Conservation (phyloP, 1,140 invertebrate genomes). For the Anthonomus grandis region DNA sequence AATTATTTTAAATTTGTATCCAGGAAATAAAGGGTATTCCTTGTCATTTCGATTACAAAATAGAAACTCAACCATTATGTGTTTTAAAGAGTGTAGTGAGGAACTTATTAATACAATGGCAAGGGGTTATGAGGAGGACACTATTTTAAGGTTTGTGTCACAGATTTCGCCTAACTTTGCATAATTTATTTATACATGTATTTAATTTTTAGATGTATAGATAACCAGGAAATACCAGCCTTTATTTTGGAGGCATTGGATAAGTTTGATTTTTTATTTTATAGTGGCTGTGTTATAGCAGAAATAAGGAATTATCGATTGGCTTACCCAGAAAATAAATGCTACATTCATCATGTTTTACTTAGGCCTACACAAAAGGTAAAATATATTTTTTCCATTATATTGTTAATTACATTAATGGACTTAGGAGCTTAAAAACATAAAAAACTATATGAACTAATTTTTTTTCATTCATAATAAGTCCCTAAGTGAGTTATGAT, state of each 20-base stretch:
- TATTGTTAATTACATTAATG: no score
- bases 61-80: slow-evolving; percentile 46
- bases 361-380: slow-evolving; percentile 85
- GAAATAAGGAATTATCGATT: slow-evolving; percentile 87
- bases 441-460: no score
- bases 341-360: slow-evolving; percentile 80
- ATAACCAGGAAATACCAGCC: slow-evolving; percentile 83
- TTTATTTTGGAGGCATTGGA: slow-evolving; percentile 81
- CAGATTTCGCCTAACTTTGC: background rate
- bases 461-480: no score
- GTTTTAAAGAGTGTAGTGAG: slow-evolving; percentile 53
- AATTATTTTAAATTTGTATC: slow-evolving; percentile 86
- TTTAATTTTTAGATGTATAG: slow-evolving; percentile 60
- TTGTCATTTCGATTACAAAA: slow-evolving; percentile 55
- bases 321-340: slow-evolving; percentile 64
- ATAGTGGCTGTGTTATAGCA: slow-evolving; percentile 86
- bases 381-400: no score
- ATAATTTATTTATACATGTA: background rate
- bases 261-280: slow-evolving; percentile 78
- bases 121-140: slow-evolving; percentile 75
- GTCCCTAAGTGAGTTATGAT: no score
- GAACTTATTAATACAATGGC: slow-evolving; percentile 66
- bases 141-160: slow-evolving; percentile 58
- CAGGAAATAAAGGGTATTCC: slow-evolving; percentile 88
- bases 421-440: no score